Evolutionary conservation across 2,888 invertebrate species (phyloP), one percentile per base, ranked within the genome.

Genomic region (Rhagonycha lutea): DNA sequence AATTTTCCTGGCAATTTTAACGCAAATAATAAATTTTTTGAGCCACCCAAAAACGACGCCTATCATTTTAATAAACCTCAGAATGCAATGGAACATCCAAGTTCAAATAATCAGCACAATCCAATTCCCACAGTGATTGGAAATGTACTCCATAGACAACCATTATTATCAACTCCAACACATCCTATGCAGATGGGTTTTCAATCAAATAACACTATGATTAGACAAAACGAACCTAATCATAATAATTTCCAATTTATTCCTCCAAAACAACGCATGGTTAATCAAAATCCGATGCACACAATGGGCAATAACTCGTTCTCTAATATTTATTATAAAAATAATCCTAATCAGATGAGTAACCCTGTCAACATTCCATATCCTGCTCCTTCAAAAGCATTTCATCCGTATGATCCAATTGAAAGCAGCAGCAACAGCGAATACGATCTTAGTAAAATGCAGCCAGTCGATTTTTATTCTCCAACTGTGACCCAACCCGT

Each of bases 371-470:
- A 47, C 18, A 26, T 12, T 47, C 61, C 14, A 72, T 14, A 32
- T 23, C 47, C n/a, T n/a, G n/a, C 26, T 10, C 70, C 71, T 11
- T 11, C 68, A 10, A 77, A 79, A 47, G 32, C 62, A 4, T 79
- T 79, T 32, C 72, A 77, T 72, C 78, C 78, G 2, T 79, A 67
- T 68, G 75, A 76, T 4, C 76, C 78, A 11, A 77, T 78, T 14
- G 47, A 60, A 18, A 70, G 32, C 68, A 71, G 28, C 14, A 32
- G 63, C 61, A 47, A 68, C 67, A 70, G 61, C 18, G 75, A 78
- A 14, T 80, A 80, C 47, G 81, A 82, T 28, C 63, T 79, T 11
- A 78, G 76, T 62, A 74, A 78, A 73, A 79, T 80, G 75, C 74
- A 70, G 26, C 79, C 79, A 18, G 65, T 78, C 7, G 81, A 81